These are phyloP conservation scores for Resseliella maxima DNA, from an alignment of 2,888 invertebrate species.

Conservation along the genomic window DNA sequence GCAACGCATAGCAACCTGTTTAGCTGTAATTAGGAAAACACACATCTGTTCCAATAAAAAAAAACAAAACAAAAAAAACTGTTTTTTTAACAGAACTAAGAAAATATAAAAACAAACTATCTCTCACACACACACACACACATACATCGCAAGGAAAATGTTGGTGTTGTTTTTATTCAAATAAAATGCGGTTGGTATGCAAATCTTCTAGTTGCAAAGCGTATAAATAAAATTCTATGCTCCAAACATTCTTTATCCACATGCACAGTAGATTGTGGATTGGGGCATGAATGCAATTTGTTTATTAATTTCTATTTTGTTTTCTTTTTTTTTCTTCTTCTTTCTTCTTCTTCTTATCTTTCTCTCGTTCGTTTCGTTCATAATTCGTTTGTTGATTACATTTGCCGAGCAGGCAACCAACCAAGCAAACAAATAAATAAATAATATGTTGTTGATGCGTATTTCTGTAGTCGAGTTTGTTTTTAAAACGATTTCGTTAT, in stretches of 20 bases:
- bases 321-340: background rate
- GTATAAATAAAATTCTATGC: background rate
- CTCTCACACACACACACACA: no score
- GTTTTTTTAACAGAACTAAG: no score
- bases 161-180: background rate
- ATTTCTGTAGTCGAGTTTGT: background rate
- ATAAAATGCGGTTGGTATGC: slow-evolving; percentile 29
- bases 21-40: slow-evolving; percentile 27
- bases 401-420: background rate
- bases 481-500: slow-evolving; percentile 2
- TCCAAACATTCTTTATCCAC: background rate
- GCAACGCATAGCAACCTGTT: slow-evolving; percentile 48
- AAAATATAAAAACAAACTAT: background rate
- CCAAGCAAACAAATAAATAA: background rate
- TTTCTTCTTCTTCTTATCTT: no score
- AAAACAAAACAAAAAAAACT: background rate
- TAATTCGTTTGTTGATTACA: background rate
- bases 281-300: slow-evolving; percentile 1
- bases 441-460: background rate
- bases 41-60: slow-evolving; percentile 34
- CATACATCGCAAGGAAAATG: no score
- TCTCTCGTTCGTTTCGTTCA: no score
- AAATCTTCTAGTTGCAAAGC: background rate
- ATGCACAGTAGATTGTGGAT: background rate
- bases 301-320: background rate